Evolutionary conservation across 2,888 invertebrate species (phyloP).

Genomic region (Lydus trimaculatus): DNA sequence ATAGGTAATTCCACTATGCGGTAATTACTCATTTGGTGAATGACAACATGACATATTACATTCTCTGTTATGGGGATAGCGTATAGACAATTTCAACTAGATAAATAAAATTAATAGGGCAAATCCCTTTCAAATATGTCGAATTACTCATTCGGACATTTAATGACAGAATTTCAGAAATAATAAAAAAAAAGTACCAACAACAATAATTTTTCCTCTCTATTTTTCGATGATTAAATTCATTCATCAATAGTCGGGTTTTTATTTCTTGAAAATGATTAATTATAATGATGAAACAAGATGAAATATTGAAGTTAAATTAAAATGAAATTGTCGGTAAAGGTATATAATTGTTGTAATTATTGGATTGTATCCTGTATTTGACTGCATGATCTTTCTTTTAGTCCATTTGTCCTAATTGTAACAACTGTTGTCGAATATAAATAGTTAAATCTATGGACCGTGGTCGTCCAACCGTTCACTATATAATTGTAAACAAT

Average conservation of each 20-base stretch:
- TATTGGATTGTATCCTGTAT: conserved; percentile 31
- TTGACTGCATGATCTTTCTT: conserved; percentile 33
- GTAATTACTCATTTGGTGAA: conserved; percentile 59
- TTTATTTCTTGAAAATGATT: not conserved
- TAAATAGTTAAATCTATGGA: conserved; percentile 29
- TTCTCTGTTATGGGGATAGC: conserved; percentile 46
- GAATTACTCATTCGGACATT: conserved; percentile 20
- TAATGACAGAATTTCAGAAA: not conserved
- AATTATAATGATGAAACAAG: not conserved
- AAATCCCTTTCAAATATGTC: conserved; percentile 33
- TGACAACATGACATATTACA: conserved; percentile 59
- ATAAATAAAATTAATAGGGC: conserved; percentile 42
- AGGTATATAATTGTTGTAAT: conserved; percentile 25
- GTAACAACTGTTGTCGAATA: conserved; percentile 43
- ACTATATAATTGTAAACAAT: conserved; percentile 47
- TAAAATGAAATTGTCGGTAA: not conserved
- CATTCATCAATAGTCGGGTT: not conserved
- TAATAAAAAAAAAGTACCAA: not conserved
- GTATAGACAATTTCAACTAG: conserved; percentile 42
- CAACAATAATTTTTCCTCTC: not conserved
- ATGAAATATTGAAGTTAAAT: conserved; percentile 19
- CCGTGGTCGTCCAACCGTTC: conserved; percentile 44
- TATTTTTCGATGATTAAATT: not conserved
- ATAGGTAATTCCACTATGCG: conserved; percentile 55
- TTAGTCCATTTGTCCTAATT: conserved; percentile 42